Percentiles rank a stretch among this genome's conserved stretches.
phyloP scores from a whole-genome alignment of 2,888 invertebrate species.

The Drosophila colorata region DNA sequence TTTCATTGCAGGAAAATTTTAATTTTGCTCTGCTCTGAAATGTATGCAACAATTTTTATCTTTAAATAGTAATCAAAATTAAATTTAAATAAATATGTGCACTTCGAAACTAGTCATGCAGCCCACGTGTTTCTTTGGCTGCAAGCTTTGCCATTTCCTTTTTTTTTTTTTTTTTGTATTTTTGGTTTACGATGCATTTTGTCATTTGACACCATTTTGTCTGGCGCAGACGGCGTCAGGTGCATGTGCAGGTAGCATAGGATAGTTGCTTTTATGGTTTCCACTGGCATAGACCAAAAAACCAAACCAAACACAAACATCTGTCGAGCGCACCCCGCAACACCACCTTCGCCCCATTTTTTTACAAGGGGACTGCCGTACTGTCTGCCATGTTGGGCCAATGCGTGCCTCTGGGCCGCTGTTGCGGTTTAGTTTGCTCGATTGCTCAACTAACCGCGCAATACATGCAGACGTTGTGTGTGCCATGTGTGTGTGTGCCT shows the following conservation, averaged over 20 bases:
- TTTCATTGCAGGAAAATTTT: no score
- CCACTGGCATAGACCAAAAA: conserved; percentile 45
- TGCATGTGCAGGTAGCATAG: conserved; percentile 38
- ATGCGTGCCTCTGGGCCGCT: conserved; percentile 56
- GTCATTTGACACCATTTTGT: conserved; percentile 79
- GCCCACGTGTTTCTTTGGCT: conserved; percentile 30
- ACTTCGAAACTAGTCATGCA: conserved; percentile 32
- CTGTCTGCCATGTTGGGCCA: conserved; percentile 51
- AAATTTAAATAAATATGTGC: background rate
- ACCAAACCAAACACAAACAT: conserved; percentile 54
- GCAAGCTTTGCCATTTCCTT: conserved; percentile 47
- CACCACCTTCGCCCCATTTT: background rate
- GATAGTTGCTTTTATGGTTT: conserved; percentile 72
- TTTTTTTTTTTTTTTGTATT: conserved; percentile 17
- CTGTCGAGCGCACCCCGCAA: conserved; percentile 24
- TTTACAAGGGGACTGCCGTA: conserved; percentile 8
- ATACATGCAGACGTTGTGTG: conserved; percentile 27
- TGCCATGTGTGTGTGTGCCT: background rate
- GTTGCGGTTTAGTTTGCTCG: conserved; percentile 67
- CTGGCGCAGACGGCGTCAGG: conserved; percentile 48
- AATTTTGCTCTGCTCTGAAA: background rate
- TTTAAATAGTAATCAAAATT: background rate
- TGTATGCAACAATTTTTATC: background rate
- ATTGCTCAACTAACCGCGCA: conserved; percentile 74
- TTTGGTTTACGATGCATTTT: conserved; percentile 67